These are phyloP conservation scores for Anniella stebbinsi DNA, from an alignment of 2,797 vertebrate genomes.

Conservation along the genomic window DNA sequence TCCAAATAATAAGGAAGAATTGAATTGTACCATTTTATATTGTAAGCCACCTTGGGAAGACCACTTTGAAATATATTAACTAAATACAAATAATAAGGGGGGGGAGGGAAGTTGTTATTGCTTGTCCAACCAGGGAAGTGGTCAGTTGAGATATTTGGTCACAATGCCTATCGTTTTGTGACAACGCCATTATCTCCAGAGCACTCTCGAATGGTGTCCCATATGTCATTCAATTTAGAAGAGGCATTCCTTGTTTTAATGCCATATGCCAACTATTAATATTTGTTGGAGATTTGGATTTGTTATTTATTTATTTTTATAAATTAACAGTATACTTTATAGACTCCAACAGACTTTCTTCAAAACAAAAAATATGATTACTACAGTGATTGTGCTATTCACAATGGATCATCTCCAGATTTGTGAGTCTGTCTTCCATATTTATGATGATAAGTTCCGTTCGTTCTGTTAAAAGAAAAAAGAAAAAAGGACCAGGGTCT, in stretches of 20 bases:
- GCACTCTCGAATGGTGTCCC: neutral
- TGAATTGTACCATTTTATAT: neutral
- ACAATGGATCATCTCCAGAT: slow-evolving; percentile 15
- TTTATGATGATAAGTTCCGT: slow-evolving; percentile 12
- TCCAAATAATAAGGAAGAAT: neutral
- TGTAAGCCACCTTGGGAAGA: neutral
- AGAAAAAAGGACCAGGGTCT: slow-evolving; percentile 24
- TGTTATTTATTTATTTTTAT: neutral
- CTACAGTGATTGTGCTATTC: slow-evolving; percentile 13
- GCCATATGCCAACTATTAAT: neutral
- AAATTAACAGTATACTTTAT: neutral
- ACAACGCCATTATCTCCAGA: neutral
- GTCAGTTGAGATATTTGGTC: neutral
- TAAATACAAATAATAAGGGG: neutral
- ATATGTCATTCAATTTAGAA: neutral
- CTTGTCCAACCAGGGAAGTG: neutral
- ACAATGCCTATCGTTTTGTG: neutral
- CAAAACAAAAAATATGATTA: neutral
- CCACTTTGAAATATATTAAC: neutral
- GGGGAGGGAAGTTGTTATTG: neutral
- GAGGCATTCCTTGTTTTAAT: neutral
- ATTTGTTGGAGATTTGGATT: neutral
- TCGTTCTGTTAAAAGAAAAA: slow-evolving; percentile 27
- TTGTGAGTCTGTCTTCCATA: neutral
- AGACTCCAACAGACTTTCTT: neutral